phyloP scores from a whole-genome alignment of 2,113 vertebrate genomes.

The Morone chrysops region DNA sequence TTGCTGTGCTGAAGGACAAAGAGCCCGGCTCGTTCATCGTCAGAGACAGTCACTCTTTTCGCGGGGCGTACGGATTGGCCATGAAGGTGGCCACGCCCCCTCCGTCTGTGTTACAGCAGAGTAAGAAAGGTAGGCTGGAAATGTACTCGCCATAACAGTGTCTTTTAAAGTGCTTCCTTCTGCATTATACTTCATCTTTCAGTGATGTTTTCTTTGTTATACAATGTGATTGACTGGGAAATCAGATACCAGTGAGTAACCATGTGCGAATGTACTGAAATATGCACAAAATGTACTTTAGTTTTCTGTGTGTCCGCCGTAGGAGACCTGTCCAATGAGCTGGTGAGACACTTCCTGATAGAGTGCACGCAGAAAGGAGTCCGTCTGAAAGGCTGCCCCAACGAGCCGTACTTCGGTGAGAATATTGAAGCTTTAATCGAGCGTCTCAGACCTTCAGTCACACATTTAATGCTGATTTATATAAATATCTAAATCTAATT shows the following conservation, averaged over 20 bases:
- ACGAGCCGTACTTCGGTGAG: constrained; percentile 97
- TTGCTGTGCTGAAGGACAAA: constrained; percentile 92
- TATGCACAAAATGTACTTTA: no score
- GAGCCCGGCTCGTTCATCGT: constrained; percentile 94
- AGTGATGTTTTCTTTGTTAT: neutral
- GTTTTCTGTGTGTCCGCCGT: constrained; percentile 59
- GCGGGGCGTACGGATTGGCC: constrained; percentile 94
- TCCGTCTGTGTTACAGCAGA: constrained; percentile 90
- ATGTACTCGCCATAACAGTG: neutral
- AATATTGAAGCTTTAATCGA: neutral
- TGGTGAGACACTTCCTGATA: constrained; percentile 96
- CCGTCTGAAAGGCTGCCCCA: constrained; percentile 94
- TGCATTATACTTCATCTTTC: neutral
- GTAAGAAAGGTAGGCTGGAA: constrained; percentile 88
- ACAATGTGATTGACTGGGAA: neutral
- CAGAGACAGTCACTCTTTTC: constrained; percentile 96
- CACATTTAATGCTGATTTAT: neutral
- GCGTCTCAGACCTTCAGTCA: neutral
- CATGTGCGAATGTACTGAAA: neutral
- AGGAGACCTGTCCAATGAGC: constrained; percentile 92
- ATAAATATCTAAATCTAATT: neutral
- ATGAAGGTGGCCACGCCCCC: constrained; percentile 97
- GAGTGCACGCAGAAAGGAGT: constrained; percentile 96
- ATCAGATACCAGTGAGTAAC: neutral
- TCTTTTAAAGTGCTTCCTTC: neutral